Evolutionary conservation across 2,113 vertebrate genomes (phyloP), one percentile per base, ranked within the genome.

Genomic region (Triplophysa rosa): DNA sequence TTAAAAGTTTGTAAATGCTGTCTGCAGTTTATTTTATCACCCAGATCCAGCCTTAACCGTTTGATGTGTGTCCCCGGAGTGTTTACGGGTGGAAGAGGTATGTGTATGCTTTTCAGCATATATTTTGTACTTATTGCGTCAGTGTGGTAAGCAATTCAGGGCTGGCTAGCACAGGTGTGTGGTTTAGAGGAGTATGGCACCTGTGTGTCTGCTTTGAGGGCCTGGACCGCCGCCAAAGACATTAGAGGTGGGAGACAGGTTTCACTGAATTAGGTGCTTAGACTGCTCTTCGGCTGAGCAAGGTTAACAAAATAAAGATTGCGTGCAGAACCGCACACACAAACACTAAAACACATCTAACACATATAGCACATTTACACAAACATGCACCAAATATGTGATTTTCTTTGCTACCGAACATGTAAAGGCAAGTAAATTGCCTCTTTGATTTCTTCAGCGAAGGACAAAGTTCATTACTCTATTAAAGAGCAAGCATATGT

Each of bases 241-340:
- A 81, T 87, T 87, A 87, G 80, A 67, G 54, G 40, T 78, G 74
- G 82, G 78, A 76, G 33, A 61, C 78, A 67, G 66, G 82, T 77
- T 78, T 78, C 63, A 68, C 29, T 23, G 86, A 86, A 87, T 90
- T 89, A 90, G 84, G 75, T 85, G 79, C 88, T 90, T 89, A 87
- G 67, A 65, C 80, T 88, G 80, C 82, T 54, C 87, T 84, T 67
- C 70, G 66, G 56, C 62, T 70, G 77, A 58, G 12, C 62, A 67
- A 80, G 84, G 68, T 83, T 85, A 84, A 86, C 80, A 78, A 81
- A 84, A 84, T 82, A 77, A 63, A 74, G 83, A 77, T 61, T 71
- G 21, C 42, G 63, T 67, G n/a, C 26, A 68, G 6, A 71, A 40
- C 66, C 9, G n/a, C 49, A 59, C 70, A 77, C n/a, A 69, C 4